These are phyloP conservation scores for Beris chalybata DNA, from an alignment of 2,888 invertebrate species.

Conservation along the genomic window DNA sequence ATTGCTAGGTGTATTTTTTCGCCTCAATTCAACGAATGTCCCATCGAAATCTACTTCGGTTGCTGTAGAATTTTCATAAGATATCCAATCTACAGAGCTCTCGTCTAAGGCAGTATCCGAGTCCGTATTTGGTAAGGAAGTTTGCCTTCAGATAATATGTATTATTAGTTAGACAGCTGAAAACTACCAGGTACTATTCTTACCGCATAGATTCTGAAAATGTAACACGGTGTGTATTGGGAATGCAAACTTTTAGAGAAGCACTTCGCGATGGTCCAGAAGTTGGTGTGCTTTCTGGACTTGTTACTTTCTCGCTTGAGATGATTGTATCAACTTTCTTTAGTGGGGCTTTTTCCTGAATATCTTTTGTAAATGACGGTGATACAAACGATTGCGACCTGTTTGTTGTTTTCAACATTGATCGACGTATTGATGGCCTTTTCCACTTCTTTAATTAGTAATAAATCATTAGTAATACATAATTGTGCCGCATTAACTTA, in stretches of 20 bases:
- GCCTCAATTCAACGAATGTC: slow-evolving; percentile 65
- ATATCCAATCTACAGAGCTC: slow-evolving; percentile 51
- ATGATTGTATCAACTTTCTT: slow-evolving; percentile 53
- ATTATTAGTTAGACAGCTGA: not conserved
- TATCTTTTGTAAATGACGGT: slow-evolving; percentile 67
- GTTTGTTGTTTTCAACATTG: slow-evolving; percentile 62
- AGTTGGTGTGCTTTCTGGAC: slow-evolving; percentile 67
- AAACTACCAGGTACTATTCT: not conserved
- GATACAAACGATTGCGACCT: slow-evolving; percentile 78
- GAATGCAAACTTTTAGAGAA: slow-evolving; percentile 63
- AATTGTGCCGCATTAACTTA: not conserved
- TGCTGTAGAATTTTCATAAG: slow-evolving; percentile 47
- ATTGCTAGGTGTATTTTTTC: slow-evolving; percentile 56
- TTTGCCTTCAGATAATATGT: slow-evolving; percentile 60
- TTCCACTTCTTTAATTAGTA: slow-evolving; percentile 48
- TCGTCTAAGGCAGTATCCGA: slow-evolving; percentile 68
- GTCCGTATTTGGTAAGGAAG: slow-evolving; percentile 75
- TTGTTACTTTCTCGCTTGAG: slow-evolving; percentile 53
- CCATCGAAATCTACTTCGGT: slow-evolving; percentile 65
- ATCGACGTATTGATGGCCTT: slow-evolving; percentile 53
- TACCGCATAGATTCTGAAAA: slow-evolving; percentile 55
- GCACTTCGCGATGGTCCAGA: slow-evolving; percentile 73
- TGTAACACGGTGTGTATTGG: slow-evolving; percentile 49
- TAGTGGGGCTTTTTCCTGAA: slow-evolving; percentile 57
- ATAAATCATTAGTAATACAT: slow-evolving; percentile 1